Conservation (phyloP, 2,797 vertebrate genomes). For the Dicrostonyx torquatus region DNA sequence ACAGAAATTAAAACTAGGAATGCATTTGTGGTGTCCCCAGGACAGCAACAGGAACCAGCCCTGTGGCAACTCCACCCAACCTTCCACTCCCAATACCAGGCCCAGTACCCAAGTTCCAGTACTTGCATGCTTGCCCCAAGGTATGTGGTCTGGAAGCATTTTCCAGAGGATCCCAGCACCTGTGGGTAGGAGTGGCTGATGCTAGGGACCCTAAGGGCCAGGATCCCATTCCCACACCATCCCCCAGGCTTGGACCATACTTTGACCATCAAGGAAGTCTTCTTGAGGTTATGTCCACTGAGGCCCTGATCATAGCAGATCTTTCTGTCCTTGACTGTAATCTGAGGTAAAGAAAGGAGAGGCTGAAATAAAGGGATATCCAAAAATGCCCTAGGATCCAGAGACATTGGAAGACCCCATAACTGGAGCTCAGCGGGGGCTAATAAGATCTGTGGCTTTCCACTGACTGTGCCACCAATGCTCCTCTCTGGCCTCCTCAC, state of each 20-base stretch:
- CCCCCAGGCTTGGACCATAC: constrained; percentile 37
- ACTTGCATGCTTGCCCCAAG: constrained; percentile 57
- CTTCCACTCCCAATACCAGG: background rate
- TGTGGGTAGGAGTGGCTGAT: background rate
- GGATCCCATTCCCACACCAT: accelerated
- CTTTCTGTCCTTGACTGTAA: constrained; percentile 55
- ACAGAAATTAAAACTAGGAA: background rate
- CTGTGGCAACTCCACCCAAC: background rate
- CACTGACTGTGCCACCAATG: background rate
- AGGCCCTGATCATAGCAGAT: constrained; percentile 68
- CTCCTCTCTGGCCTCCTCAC: constrained; percentile 54
- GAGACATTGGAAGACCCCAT: background rate
- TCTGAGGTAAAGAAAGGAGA: constrained; percentile 35
- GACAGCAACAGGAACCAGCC: background rate
- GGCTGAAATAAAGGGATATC: background rate
- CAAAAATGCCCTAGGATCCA: background rate
- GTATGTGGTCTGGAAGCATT: constrained; percentile 64
- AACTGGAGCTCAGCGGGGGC: background rate
- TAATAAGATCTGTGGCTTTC: background rate
- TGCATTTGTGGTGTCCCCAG: background rate
- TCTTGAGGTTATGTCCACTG: constrained; percentile 73
- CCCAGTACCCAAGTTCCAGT: constrained; percentile 35
- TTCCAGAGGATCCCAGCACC: constrained; percentile 60
- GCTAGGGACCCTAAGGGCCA: background rate
- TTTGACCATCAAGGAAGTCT: constrained; percentile 67